Conservation (phyloP, 2,888 invertebrate genomes). For the Serripes groenlandicus region DNA sequence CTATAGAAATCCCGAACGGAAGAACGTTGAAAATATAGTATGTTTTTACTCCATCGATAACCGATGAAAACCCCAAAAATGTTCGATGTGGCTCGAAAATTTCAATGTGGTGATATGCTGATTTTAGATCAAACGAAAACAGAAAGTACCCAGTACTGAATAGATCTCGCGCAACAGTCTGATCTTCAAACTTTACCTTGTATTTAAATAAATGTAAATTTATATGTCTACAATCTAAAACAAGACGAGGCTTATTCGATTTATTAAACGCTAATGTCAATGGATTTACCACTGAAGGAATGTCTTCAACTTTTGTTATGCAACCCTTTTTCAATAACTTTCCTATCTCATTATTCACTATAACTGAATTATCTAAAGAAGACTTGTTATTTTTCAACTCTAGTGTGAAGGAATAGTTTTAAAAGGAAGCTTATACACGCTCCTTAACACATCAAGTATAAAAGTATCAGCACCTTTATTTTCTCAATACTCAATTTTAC, state of each 20-base stretch:
- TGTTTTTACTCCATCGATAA: not conserved
- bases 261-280: too few species aligned
- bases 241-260: slow-evolving; percentile 30
- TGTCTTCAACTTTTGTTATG: slow-evolving; percentile 9
- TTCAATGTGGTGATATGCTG: slow-evolving; percentile 41
- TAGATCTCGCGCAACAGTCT: slow-evolving; percentile 26
- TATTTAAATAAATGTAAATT: slow-evolving; percentile 38
- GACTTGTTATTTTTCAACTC: slow-evolving; percentile 42
- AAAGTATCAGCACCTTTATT: slow-evolving; percentile 1
- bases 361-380: slow-evolving; percentile 14
- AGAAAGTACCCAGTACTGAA: slow-evolving; percentile 31
- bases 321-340: slow-evolving; percentile 32
- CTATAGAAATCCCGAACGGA: slow-evolving; percentile 50
- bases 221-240: slow-evolving; percentile 50
- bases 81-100: slow-evolving; percentile 23
- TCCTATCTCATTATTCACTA: slow-evolving; percentile 39
- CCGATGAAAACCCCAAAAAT: slow-evolving; percentile 25
- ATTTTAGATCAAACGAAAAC: slow-evolving; percentile 41
- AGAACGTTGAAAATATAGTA: slow-evolving; percentile 62
- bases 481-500: slow-evolving; percentile 19
- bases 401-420: slow-evolving; percentile 14
- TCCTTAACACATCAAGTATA: slow-evolving; percentile 27
- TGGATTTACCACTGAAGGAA: slow-evolving; percentile 33
- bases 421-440: slow-evolving; percentile 37
- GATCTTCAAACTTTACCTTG: slow-evolving; percentile 50